Conservation (phyloP, 2,113 vertebrate genomes). For the Scophthalmus maximus region DNA sequence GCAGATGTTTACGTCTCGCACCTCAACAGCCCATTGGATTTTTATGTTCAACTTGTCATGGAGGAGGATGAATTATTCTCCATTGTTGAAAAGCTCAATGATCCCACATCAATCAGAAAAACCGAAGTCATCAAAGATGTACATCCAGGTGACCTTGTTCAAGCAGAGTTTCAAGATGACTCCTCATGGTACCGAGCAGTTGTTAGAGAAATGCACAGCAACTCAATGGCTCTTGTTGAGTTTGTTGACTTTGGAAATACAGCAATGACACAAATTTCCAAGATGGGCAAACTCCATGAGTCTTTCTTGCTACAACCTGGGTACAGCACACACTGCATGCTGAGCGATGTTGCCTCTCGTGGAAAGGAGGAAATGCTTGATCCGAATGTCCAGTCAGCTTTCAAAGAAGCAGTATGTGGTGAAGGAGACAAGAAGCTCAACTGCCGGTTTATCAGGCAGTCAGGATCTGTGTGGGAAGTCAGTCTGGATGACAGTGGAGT, state of each 20-base stretch:
- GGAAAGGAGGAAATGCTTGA: conserved; percentile 32
- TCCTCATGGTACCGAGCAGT: conserved; percentile 89
- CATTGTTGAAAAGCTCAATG: conserved; percentile 87
- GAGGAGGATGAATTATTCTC: conserved; percentile 84
- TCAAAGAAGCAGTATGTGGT: conserved; percentile 79
- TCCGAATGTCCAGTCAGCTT: conserved; percentile 71
- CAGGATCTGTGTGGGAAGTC: conserved; percentile 87
- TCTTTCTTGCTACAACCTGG: conserved; percentile 74
- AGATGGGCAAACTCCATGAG: conserved; percentile 76
- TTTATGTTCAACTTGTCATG: conserved; percentile 87
- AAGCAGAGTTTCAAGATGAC: conserved; percentile 88
- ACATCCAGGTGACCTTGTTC: conserved; percentile 84
- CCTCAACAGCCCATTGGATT: conserved; percentile 85
- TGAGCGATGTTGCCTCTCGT: conserved; percentile 70
- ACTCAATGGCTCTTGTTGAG: conserved; percentile 77
- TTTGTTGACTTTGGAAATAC: conserved; percentile 95
- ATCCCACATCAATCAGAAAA: conserved; percentile 36
- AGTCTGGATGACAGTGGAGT: conserved; percentile 81
- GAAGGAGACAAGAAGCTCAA: conserved; percentile 72
- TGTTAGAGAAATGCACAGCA: conserved; percentile 75
- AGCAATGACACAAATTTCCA: conserved; percentile 76
- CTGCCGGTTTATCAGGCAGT: conserved; percentile 85
- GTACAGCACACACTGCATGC: conserved; percentile 85
- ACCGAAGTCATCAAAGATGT: conserved; percentile 63
- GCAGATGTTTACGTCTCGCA: conserved; percentile 88